These are phyloP conservation scores for Serrognathus titanus DNA, from an alignment of 2,888 invertebrate genomes.

Conservation along the genomic window DNA sequence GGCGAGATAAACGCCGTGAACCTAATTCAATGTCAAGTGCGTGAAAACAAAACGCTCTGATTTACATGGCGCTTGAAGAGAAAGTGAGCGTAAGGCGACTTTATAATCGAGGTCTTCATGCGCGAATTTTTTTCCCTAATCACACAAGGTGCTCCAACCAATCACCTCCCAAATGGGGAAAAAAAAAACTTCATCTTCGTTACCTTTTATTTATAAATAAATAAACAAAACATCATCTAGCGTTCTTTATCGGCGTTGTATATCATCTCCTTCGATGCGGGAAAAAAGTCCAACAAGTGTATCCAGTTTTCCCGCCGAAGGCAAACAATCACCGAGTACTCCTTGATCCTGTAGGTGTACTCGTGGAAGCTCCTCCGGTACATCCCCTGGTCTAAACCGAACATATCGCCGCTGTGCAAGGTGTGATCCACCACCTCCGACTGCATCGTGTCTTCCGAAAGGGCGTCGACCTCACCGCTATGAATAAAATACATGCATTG, in stretches of 20 bases:
- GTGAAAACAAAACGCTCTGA: too few species aligned
- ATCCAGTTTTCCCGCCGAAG: conserved; percentile 13
- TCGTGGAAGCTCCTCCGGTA: conserved; percentile 23
- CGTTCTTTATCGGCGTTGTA: background rate
- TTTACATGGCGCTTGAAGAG: too few species aligned
- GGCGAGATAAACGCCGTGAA: too few species aligned
- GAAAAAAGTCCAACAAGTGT: conserved; percentile 15
- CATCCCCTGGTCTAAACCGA: conserved; percentile 28
- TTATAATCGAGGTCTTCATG: too few species aligned
- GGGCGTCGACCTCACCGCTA: conserved; percentile 26
- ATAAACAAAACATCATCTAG: background rate
- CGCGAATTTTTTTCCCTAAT: too few species aligned
- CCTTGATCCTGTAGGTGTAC: conserved; percentile 29
- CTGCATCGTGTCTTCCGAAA: conserved; percentile 27
- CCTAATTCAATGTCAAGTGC: too few species aligned
- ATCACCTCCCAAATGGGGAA: too few species aligned
- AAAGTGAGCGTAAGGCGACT: too few species aligned
- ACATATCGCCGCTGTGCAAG: conserved; percentile 20
- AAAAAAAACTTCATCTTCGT: too few species aligned
- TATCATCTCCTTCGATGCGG: conserved; percentile 11
- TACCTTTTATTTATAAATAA: background rate
- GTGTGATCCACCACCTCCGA: conserved; percentile 20
- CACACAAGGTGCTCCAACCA: too few species aligned
- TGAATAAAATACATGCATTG: conserved; percentile 35
- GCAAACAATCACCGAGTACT: conserved; percentile 12